phyloP scores from a whole-genome alignment of 2,113 vertebrate genomes.

The Paradoxurus hermaphroditus region DNA sequence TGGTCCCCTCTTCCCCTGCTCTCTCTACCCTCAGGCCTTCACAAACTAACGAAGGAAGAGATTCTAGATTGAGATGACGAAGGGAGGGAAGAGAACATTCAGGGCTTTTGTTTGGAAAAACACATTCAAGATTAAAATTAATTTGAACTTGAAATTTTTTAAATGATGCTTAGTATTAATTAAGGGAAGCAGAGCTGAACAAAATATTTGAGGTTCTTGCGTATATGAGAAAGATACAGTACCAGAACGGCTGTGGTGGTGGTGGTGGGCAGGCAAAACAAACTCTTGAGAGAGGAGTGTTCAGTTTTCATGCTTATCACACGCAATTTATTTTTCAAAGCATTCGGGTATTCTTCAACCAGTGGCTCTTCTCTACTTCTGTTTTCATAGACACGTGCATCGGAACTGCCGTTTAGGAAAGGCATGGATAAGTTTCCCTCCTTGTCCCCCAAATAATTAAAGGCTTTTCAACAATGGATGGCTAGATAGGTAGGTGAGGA shows the following conservation, averaged over 20 bases:
- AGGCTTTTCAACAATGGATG: neutral
- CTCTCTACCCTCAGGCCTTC: neutral
- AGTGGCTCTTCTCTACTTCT: neutral
- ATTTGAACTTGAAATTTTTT: neutral
- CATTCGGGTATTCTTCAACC: neutral
- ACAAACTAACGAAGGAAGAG: neutral
- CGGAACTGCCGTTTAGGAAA: neutral
- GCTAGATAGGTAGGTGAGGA: neutral
- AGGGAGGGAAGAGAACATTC: neutral
- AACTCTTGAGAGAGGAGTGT: neutral
- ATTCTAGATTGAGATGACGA: neutral
- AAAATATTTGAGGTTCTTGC: neutral
- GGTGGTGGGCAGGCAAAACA: neutral
- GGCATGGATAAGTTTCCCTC: neutral
- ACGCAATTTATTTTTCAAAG: neutral
- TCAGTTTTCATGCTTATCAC: neutral
- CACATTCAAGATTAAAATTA: neutral
- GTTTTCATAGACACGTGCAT: neutral
- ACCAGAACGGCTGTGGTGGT: neutral
- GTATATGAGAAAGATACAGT: neutral
- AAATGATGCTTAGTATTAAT: neutral
- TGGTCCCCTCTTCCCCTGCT: fast-evolving
- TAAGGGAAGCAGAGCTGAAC: neutral
- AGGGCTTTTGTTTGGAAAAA: neutral
- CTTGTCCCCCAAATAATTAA: neutral